These are phyloP conservation scores for Nymphalis polychloros DNA, from an alignment of 2,888 invertebrate species.

Conservation along the genomic window DNA sequence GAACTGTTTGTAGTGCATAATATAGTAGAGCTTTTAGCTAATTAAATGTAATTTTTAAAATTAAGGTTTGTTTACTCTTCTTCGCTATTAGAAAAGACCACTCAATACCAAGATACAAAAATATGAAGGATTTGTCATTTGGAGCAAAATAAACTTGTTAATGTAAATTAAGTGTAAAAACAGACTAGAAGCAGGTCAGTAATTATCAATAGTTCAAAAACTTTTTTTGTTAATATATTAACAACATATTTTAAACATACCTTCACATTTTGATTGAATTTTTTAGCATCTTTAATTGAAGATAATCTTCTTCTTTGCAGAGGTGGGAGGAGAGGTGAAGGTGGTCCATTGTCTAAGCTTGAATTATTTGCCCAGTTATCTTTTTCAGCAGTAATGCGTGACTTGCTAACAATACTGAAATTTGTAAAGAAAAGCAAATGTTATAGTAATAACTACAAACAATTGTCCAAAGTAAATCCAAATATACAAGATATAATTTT, in stretches of 20 bases:
- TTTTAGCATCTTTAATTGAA: slow-evolving; percentile 77
- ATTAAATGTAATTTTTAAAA: too few species aligned
- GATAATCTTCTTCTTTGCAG: slow-evolving; percentile 77
- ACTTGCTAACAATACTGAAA: slow-evolving; percentile 73
- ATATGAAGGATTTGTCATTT: too few species aligned
- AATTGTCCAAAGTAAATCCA: too few species aligned
- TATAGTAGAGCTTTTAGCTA: too few species aligned
- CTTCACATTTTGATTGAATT: slow-evolving; percentile 63
- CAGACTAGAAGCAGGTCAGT: too few species aligned
- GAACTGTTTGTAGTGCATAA: too few species aligned
- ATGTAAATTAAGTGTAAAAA: too few species aligned
- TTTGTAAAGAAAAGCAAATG: not conserved
- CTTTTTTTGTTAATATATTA: not conserved
- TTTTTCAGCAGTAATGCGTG: slow-evolving; percentile 54
- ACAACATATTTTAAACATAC: slow-evolving; percentile 43
- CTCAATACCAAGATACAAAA: too few species aligned
- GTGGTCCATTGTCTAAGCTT: slow-evolving; percentile 63
- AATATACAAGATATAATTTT: too few species aligned
- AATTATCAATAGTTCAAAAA: not conserved
- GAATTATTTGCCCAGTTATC: slow-evolving; percentile 57
- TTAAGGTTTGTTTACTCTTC: too few species aligned
- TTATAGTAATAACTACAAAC: not conserved
- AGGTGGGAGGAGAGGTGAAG: slow-evolving; percentile 71
- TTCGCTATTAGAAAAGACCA: too few species aligned
- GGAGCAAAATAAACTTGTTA: too few species aligned